Evolutionary conservation across 2,797 vertebrate species (phyloP).

Genomic region (Acrossocheilus wenchowensis): DNA sequence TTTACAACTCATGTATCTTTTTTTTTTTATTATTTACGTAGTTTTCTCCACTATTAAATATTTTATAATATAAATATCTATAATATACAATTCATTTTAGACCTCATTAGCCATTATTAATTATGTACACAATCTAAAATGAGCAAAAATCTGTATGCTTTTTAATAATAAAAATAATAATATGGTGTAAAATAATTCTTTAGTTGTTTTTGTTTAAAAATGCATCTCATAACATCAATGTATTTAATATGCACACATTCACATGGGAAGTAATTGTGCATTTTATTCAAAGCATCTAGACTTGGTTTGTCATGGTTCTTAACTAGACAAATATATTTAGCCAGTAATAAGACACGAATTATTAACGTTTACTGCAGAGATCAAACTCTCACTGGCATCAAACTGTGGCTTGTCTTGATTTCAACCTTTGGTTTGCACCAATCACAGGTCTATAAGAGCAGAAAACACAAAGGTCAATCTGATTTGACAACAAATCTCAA

Average conservation of each 20-base stretch:
- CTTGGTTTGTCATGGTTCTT: background rate
- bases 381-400: background rate
- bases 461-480: background rate
- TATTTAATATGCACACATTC: background rate
- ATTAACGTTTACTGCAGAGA: background rate
- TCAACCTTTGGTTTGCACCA: background rate
- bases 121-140: background rate
- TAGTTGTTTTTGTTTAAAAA: background rate
- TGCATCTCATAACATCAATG: no score
- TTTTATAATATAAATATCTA: no score
- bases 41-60: no score
- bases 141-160: background rate
- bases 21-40: no score
- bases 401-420: background rate
- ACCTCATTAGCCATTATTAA: background rate
- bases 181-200: background rate
- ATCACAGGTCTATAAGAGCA: background rate
- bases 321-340: background rate
- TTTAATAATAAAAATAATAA: background rate
- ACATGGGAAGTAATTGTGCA: background rate
- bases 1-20: no score
- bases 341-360: background rate
- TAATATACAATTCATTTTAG: background rate
- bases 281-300: background rate
- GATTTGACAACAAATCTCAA: background rate